Conservation (phyloP, 2,113 vertebrate genomes). For the Ochotona curzoniae region DNA sequence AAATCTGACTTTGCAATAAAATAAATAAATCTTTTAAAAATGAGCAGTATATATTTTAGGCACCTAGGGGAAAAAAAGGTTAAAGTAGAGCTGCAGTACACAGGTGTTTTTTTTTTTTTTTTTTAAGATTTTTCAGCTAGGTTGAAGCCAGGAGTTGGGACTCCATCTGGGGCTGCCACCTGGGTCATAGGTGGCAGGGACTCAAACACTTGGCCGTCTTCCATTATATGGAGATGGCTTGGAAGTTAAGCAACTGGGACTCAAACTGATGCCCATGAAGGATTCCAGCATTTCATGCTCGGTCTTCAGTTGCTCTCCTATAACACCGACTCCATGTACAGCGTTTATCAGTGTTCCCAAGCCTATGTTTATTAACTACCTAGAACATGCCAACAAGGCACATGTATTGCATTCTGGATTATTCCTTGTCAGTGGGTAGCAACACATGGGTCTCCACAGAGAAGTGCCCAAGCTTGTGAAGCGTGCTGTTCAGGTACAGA, state of each 20-base stretch:
- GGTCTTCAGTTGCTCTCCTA: too few relatives aligned
- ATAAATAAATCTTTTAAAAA: background rate
- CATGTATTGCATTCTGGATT: background rate
- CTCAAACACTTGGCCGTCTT: too few relatives aligned
- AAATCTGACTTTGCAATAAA: too few relatives aligned
- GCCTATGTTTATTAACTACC: slow-evolving; percentile 1
- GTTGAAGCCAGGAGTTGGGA: too few relatives aligned
- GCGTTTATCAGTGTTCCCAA: background rate
- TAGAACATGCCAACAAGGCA: background rate
- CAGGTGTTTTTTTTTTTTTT: background rate
- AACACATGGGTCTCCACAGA: background rate
- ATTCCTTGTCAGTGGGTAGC: background rate
- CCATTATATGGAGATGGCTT: too few relatives aligned
- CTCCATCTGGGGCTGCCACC: too few relatives aligned
- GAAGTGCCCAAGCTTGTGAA: background rate
- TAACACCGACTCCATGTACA: too few relatives aligned
- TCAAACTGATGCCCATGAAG: too few relatives aligned
- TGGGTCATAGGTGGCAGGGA: too few relatives aligned
- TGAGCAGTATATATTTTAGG: slow-evolving; percentile 1
- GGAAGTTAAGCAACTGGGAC: too few relatives aligned
- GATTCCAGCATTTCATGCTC: too few relatives aligned
- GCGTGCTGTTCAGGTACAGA: background rate
- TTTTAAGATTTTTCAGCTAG: too few relatives aligned
- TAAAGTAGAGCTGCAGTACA: background rate
- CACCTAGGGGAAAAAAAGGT: slow-evolving; percentile 13